Conservation (phyloP, 2,797 vertebrate genomes). For the Galaxias olidus region DNA sequence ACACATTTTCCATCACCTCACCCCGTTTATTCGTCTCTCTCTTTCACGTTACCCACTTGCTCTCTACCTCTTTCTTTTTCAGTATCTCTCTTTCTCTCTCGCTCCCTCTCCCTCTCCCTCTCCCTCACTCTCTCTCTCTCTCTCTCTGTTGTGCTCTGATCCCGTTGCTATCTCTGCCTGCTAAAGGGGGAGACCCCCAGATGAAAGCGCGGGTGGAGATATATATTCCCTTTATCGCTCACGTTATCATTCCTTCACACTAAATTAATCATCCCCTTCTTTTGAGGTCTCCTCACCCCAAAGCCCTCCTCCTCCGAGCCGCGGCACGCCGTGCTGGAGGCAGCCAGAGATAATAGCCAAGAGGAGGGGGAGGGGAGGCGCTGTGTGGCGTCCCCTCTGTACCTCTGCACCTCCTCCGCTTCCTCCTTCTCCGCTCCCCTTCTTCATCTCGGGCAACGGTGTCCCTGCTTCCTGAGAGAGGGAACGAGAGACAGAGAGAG, state of each 20-base stretch:
- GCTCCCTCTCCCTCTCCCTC: no score
- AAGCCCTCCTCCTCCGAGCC: constrained; percentile 37
- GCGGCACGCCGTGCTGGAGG: constrained; percentile 22
- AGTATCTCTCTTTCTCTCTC: background rate
- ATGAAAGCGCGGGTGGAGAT: constrained; percentile 51
- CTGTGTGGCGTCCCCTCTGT: constrained; percentile 2
- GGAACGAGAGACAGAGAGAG: no score
- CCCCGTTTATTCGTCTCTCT: no score
- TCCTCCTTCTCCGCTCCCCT: constrained; percentile 10
- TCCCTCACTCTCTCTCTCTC: no score
- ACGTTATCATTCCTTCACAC: constrained; percentile 45
- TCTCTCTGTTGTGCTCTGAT: background rate
- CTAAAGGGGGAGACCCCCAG: constrained; percentile 30
- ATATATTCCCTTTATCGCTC: constrained; percentile 62
- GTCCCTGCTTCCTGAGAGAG: no score
- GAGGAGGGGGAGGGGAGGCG: constrained; percentile 7
- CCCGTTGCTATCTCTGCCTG: constrained; percentile 27
- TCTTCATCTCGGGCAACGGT: no score
- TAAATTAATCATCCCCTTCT: constrained; percentile 62
- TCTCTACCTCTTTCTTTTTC: background rate
- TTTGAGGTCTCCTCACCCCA: constrained; percentile 38
- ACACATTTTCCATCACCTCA: no score
- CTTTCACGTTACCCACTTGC: no score
- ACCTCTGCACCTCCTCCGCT: background rate
- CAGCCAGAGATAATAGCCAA: constrained; percentile 21